Base-by-base conservation (phyloP, 2,113 vertebrate genomes). In the Scophthalmus maximus region DNA sequence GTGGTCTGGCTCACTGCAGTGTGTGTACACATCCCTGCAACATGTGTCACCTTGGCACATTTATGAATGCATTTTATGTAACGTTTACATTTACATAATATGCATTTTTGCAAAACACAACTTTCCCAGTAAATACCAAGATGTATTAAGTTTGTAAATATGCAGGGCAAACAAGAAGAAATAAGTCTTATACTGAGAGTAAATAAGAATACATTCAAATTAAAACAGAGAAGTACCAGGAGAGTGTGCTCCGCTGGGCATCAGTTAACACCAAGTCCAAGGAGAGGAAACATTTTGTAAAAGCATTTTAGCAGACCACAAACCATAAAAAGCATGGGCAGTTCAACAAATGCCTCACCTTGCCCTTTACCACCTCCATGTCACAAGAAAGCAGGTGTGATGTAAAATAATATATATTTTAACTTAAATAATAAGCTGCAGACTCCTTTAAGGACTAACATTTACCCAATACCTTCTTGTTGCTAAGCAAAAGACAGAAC, bases 321-420 rank as follows among this genome's bases (percentile, higher is more conserved):
- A 78, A 42, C 29, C 38, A 59, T 73, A 58, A 85, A n/a, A 79
- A 68, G 2, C 36, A 50, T 3, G 36, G 55, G 53, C 67, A 80
- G 30, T 27, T 44, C 22, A 25, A 56, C 38, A 57, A 51, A 66
- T 73, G 51, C 72, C 32, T 81, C 65, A 66, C 68, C 27, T 70
- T 52, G 26, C 22, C 47, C 32, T 68, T 15, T 15, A 61, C 26
- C 40, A 73, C 18, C 72, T 83, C 51, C 14, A 73, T 62, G 27
- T 30, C 49, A 58, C 65, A 74, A 52, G 29, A 70, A 50, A 59
- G 25, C 72, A 84, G 72, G 74, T 83, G 74, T 68, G 11, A n/a
- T 56, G n/a, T n/a, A n/a, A n/a, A n/a, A n/a, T n/a, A n/a, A n/a
- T n/a, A n/a, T n/a, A n/a, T n/a, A n/a, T 71, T 63, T 65, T 70